Base-by-base conservation (phyloP, 2,888 invertebrate species). In the Callimorpha dominula region DNA sequence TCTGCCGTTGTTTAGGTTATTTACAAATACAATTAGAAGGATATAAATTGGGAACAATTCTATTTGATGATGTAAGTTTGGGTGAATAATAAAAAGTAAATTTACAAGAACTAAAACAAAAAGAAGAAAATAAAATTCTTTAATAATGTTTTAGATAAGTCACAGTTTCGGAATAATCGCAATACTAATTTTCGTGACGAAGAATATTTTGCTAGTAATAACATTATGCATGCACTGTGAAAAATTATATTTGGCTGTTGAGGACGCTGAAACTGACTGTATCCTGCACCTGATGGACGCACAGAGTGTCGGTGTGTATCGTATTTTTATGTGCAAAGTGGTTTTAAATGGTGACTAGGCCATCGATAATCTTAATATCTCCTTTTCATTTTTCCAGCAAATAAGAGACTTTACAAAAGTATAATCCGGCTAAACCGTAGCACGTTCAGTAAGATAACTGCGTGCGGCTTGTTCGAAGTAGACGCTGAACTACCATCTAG, bases 171-270 rank as follows among this genome's bases (percentile, higher is more conserved):
- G 20, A n/a, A 46, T 60, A 14, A 46, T 54, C 9, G 20, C 7
- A 9, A 31, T 60, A 54, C 4, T 60, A 20, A 6, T 46, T 62
- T 84, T 78, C 81, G 1, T 78, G 0, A 4, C 40, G 9, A 68
- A 68, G 15, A 68, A 60, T 15, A 46, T 68, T 6, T 20, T 57
- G 20, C 15, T 68, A 31, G 43, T 68, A 20, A 60, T 60, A 68
- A 46, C 17, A 46, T 68, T 68, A 60, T 60, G 68, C 54, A 31
- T 43, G 14, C 54, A 70, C 15, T 70, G 54, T 52, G 64, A 70
- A 42, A 54, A 65, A 11, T 70, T 70, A 8, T 54, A 70, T 20
- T 54, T 54, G n/a, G 12, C 52, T 65, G 31, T 70, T 43, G 54
- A 64, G 52, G 64, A 70, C 2, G 57, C 57, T 4, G 57, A 72